Percentiles rank a stretch among this genome's conserved stretches.
Evolutionary conservation across 2,113 vertebrate species (phyloP).

Genomic region (Gallinago paraguaiae): DNA sequence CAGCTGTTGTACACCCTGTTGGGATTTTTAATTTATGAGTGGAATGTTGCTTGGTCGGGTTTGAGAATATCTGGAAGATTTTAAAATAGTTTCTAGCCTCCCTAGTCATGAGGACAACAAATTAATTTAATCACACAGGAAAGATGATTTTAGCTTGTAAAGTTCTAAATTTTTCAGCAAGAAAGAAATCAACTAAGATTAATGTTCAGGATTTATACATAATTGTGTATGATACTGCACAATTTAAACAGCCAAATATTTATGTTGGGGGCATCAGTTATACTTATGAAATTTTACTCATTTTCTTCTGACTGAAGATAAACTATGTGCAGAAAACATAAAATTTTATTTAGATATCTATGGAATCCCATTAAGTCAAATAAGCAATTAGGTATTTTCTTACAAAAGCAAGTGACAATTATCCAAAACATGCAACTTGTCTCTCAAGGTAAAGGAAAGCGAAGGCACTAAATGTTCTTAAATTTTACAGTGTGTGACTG

Average conservation of each 20-base stretch:
- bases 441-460: neutral
- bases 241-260: neutral
- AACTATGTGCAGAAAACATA: neutral
- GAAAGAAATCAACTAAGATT: neutral
- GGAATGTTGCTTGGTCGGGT: neutral
- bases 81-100: neutral
- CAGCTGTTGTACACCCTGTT: neutral
- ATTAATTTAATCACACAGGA: conserved; percentile 2
- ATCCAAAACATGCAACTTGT: neutral
- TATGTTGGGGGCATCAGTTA: neutral
- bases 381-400: neutral
- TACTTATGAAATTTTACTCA: neutral
- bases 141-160: neutral
- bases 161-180: neutral
- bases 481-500: neutral
- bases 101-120: neutral
- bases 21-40: conserved; percentile 42
- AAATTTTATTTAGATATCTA: neutral
- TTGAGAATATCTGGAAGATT: neutral
- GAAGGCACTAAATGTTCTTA: neutral
- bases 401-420: neutral
- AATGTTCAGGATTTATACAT: neutral
- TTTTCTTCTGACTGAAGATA: neutral
- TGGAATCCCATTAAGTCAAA: neutral
- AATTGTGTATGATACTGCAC: neutral